Conservation (phyloP, 2,888 invertebrate genomes). For the Onthophagus sagittarius region DNA sequence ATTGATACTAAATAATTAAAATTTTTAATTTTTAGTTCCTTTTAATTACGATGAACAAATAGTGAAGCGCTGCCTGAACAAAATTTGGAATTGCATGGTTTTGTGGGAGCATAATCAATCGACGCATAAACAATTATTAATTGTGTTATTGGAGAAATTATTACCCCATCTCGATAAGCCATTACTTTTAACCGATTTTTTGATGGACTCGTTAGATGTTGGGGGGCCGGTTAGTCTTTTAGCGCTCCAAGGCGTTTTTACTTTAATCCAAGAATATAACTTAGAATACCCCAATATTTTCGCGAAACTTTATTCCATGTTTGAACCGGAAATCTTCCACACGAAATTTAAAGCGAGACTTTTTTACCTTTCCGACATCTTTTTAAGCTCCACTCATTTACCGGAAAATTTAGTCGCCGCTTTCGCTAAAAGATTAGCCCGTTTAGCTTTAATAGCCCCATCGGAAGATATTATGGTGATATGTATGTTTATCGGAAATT, state of each 20-base stretch:
- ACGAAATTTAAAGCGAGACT: constrained; percentile 86
- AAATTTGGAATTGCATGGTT: constrained; percentile 74
- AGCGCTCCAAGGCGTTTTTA: constrained; percentile 81
- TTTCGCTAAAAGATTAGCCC: constrained; percentile 83
- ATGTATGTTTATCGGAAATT: constrained; percentile 78
- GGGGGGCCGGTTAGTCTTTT: constrained; percentile 86
- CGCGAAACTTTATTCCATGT: constrained; percentile 90
- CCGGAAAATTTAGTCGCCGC: constrained; percentile 89
- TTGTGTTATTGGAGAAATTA: constrained; percentile 77
- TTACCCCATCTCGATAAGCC: constrained; percentile 79
- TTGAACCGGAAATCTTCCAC: constrained; percentile 86
- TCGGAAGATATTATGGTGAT: constrained; percentile 74
- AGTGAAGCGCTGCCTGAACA: constrained; percentile 60
- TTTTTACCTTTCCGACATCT: constrained; percentile 84
- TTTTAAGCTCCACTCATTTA: constrained; percentile 91
- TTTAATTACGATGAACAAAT: constrained; percentile 59
- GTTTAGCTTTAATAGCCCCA: constrained; percentile 79
- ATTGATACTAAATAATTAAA: background rate
- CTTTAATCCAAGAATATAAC: constrained; percentile 86
- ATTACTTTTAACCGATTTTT: constrained; percentile 81
- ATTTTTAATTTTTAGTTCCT: background rate
- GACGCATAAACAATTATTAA: constrained; percentile 73
- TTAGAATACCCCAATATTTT: constrained; percentile 95
- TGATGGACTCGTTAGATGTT: constrained; percentile 83
- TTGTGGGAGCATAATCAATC: constrained; percentile 66